Base-by-base conservation (phyloP, 2,113 vertebrate species). In the Scolopax mira region DNA sequence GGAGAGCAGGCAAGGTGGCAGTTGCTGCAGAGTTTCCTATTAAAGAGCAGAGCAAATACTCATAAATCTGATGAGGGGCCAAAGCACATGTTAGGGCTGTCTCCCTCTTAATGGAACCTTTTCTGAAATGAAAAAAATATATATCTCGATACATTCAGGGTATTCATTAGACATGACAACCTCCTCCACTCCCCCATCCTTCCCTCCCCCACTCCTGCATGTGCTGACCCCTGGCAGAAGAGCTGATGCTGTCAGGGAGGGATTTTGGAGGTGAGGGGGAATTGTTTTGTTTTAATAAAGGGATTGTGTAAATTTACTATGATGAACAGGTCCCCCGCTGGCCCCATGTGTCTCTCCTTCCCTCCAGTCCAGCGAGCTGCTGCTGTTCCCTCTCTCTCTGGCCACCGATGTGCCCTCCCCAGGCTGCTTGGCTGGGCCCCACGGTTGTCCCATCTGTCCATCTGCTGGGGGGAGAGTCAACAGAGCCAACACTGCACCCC, bases 101-200 rank as follows among this genome's bases (percentile, higher is more conserved):
- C 95, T 97, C 95, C 73, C 91, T 97, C 95, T 94, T 96, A 96
- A 96, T 97, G 95, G 95, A 96, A 94, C 94, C 91, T 97, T 95
- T 95, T 93, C 90, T 95, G 86, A 96, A 96, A 97, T 96, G 90
- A 96, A 97, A 93, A 96, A 96, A 96, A 94, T 94, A 94, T 95
- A 93, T 92, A 95, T 95, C 96, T 97, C 11, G 78, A 95, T 97
- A 94, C 83, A 93, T 96, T 92, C 92, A 94, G 94, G 65, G 95
- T 92, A 96, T 97, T 95, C 96, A 97, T 96, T 97, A 96, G 93
- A 85, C 65, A 87, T 96, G 96, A 96, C 96, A 96, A 94, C 80
- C 88, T 94, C 88, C 89, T 96, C 60, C 91, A 83, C 93, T 96
- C 77, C 87, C 81, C 79, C 75, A 12, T 9, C 72, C 75, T 73